Evolutionary conservation across 2,113 vertebrate genomes (phyloP).

Genomic region (Xyrauchen texanus): DNA sequence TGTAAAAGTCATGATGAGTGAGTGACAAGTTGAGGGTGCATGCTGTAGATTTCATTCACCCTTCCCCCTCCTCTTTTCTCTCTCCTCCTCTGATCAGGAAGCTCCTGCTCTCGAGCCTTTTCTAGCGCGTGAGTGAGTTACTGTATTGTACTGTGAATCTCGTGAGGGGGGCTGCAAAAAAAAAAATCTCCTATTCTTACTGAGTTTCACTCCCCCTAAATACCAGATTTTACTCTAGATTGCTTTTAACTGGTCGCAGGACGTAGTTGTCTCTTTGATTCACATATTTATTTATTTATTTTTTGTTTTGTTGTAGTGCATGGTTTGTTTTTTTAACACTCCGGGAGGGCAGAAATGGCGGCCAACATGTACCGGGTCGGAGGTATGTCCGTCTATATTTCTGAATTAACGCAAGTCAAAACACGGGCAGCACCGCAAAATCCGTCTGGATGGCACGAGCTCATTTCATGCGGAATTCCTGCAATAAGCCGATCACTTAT

Average conservation of each 20-base stretch:
- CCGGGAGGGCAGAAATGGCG: slow-evolving; percentile 85
- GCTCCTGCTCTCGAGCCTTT: slow-evolving; percentile 68
- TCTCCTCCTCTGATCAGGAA: slow-evolving; percentile 58
- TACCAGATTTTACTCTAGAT: slow-evolving; percentile 39
- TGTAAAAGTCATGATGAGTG: too few species aligned
- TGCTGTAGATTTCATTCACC: slow-evolving; percentile 15
- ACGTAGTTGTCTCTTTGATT: slow-evolving; percentile 61
- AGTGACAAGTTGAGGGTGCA: neutral
- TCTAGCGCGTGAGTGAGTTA: slow-evolving; percentile 70
- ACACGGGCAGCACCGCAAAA: slow-evolving; percentile 38
- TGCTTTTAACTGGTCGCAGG: slow-evolving; percentile 47
- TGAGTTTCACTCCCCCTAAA: slow-evolving; percentile 54
- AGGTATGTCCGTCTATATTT: slow-evolving; percentile 80
- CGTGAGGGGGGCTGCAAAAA: slow-evolving; percentile 60
- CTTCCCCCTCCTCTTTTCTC: slow-evolving; percentile 1
- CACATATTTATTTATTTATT: slow-evolving; percentile 75
- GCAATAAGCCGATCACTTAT: neutral
- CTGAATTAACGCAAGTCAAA: slow-evolving; percentile 58
- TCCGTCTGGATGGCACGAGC: neutral
- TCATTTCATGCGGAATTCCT: neutral
- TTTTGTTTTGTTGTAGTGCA: slow-evolving; percentile 67
- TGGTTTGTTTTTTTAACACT: slow-evolving; percentile 76
- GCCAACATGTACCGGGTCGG: slow-evolving; percentile 90
- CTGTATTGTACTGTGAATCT: slow-evolving; percentile 71
- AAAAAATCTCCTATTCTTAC: slow-evolving; percentile 48